These are phyloP conservation scores for Axinella damicornis DNA, from an alignment of 37 sponge, comb jelly and placozoan genomes.

Conservation along the genomic window DNA sequence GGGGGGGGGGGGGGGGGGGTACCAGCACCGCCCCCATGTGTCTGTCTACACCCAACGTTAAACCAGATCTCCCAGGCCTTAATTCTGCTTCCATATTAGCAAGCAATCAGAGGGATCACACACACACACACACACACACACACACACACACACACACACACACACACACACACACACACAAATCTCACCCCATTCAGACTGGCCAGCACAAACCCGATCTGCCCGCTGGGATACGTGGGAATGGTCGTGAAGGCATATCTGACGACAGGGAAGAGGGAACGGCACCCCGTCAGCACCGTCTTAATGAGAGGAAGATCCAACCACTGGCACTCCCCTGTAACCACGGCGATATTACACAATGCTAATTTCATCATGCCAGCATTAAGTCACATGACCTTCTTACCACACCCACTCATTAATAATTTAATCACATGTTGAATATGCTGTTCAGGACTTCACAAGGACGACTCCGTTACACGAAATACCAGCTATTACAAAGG, in stretches of 20 bases:
- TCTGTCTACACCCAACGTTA: too few relatives aligned
- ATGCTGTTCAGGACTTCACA: too few relatives aligned
- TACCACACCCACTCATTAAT: background rate
- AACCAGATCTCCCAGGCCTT: too few relatives aligned
- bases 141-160: conserved; percentile 1
- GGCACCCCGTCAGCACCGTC: conserved; percentile 31
- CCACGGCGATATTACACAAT: background rate
- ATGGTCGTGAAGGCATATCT: conserved; percentile 62
- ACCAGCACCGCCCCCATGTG: too few relatives aligned
- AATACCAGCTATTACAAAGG: too few relatives aligned
- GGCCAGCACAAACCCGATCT: conserved; percentile 73
- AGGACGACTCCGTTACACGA: too few relatives aligned
- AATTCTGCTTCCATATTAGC: too few relatives aligned
- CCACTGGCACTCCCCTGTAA: conserved; percentile 83
- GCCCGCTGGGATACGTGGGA: conserved; percentile 84
- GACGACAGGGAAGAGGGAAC: conserved; percentile 70
- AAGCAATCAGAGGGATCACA: background rate
- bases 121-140: background rate
- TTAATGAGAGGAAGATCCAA: conserved; percentile 59
- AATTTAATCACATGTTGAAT: too few relatives aligned
- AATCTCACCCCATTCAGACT: conserved; percentile 35
- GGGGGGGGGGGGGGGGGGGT: too few relatives aligned
- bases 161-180: background rate
- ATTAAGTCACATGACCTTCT: background rate
- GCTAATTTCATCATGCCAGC: background rate